These are phyloP conservation scores for Tetranychus truncatus DNA, from an alignment of 2,888 invertebrate genomes.

Conservation along the genomic window DNA sequence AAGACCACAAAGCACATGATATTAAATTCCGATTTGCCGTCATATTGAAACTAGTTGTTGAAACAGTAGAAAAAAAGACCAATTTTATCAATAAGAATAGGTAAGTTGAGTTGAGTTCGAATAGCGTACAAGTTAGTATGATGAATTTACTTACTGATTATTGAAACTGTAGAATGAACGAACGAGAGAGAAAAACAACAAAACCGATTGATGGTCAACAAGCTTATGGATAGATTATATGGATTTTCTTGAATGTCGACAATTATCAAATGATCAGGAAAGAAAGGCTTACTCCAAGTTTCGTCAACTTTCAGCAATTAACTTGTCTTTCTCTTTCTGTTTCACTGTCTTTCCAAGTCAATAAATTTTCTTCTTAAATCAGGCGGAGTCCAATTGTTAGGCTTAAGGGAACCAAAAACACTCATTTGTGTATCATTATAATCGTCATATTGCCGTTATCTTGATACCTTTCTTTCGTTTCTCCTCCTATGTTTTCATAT, in stretches of 20 bases:
- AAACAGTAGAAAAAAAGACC: not conserved
- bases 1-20: not conserved
- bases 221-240: not conserved
- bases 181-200: not conserved
- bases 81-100: not conserved
- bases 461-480: not conserved
- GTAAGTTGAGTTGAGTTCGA: not conserved
- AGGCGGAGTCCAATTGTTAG: not conserved
- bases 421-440: not conserved
- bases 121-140: not conserved
- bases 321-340: not conserved
- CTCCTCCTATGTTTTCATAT: not conserved
- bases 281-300: not conserved
- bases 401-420: too few species aligned
- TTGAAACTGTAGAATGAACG: too few species aligned
- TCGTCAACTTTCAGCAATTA: too few species aligned
- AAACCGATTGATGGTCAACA: not conserved
- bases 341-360: not conserved
- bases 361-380: not conserved
- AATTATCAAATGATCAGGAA: not conserved
- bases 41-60: not conserved
- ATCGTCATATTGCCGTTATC: not conserved
- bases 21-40: not conserved
- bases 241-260: not conserved
- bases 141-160: too few species aligned